Conservation (phyloP, 2,797 vertebrate genomes). For the Karalla daura region DNA sequence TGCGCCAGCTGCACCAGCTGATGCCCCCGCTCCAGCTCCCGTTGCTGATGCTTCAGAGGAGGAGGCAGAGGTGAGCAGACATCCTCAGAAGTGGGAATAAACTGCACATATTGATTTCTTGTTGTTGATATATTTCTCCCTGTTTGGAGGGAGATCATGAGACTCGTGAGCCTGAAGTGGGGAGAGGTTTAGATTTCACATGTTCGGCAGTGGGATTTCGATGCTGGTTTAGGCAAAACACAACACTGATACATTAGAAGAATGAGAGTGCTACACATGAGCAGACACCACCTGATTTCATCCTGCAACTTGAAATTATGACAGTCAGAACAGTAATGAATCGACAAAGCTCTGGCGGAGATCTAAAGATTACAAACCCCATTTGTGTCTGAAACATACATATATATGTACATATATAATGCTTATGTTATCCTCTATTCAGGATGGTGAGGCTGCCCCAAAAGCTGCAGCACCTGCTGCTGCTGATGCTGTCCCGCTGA, state of each 20-base stretch:
- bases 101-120: neutral
- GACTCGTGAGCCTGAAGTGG: neutral
- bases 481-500: slow-evolving; percentile 58
- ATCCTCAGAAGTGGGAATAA: neutral
- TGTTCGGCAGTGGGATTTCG: neutral
- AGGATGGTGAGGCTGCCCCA: slow-evolving; percentile 39
- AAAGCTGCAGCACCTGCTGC: slow-evolving; percentile 49
- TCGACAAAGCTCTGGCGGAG: no score
- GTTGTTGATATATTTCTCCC: neutral
- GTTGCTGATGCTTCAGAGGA: slow-evolving; percentile 72
- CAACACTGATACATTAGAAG: no score
- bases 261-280: no score
- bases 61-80: slow-evolving; percentile 67
- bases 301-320: no score
- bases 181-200: no score
- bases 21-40: slow-evolving; percentile 24
- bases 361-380: no score
- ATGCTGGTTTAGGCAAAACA: neutral
- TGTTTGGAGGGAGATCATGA: neutral
- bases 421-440: no score
- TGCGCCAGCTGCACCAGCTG: slow-evolving; percentile 32
- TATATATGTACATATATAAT: no score
- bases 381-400: no score
- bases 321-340: no score
- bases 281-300: no score